Evolutionary conservation across 2,113 vertebrate species (phyloP).

Genomic region (Heterotis niloticus): DNA sequence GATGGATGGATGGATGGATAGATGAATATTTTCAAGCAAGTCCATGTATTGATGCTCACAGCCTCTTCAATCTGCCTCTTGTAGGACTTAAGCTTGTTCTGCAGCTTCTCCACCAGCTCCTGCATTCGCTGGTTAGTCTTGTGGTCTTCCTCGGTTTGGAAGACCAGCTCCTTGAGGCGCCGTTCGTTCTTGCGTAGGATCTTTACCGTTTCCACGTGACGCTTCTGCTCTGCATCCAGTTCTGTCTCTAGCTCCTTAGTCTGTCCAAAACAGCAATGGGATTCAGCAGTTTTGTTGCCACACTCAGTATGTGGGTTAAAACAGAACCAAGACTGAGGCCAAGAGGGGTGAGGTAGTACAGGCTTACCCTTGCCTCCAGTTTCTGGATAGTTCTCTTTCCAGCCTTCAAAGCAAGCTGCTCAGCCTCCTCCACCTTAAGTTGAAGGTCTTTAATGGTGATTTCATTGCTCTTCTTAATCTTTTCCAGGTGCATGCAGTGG

Average conservation of each 20-base stretch:
- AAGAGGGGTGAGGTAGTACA: neutral
- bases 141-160: conserved; percentile 64
- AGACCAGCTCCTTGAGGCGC: conserved; percentile 59
- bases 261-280: conserved; percentile 37
- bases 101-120: conserved; percentile 63
- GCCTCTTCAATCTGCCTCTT: conserved; percentile 61
- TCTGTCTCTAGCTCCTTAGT: conserved; percentile 62
- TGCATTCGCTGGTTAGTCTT: conserved; percentile 66
- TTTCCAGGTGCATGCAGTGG: conserved; percentile 67
- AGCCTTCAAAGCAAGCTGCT: conserved; percentile 61
- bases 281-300: neutral
- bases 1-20: neutral
- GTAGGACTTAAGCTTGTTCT: conserved; percentile 64
- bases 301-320: neutral
- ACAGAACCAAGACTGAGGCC: neutral
- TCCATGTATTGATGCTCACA: conserved; percentile 27
- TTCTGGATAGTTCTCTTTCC: conserved; percentile 59
- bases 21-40: neutral
- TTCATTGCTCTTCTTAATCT: conserved; percentile 70
- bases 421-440: conserved; percentile 62
- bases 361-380: conserved; percentile 60
- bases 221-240: conserved; percentile 61
- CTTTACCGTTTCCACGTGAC: conserved; percentile 53
- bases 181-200: conserved; percentile 57
- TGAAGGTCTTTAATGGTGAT: conserved; percentile 62